These are phyloP conservation scores for Rhimphoctona megacephalus DNA, from an alignment of 2,888 invertebrate genomes.

Conservation along the genomic window DNA sequence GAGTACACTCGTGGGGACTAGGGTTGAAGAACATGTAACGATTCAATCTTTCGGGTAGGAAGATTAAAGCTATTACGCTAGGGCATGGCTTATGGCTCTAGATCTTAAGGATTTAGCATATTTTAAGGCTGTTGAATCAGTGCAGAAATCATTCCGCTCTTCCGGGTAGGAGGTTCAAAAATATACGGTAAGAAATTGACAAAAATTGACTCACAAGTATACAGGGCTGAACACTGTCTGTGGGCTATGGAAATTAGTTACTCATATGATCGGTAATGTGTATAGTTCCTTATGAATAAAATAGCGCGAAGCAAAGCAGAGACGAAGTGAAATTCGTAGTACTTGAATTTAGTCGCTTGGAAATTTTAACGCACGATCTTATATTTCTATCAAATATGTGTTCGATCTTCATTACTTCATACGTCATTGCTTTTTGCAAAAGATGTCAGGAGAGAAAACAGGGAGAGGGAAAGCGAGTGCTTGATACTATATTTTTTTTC, in stretches of 20 bases:
- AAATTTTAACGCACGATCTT: too few relatives aligned
- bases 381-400: not conserved
- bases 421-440: not conserved
- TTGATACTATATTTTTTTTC: not conserved
- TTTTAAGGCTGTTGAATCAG: not conserved
- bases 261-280: not conserved
- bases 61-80: not conserved
- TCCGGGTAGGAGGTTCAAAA: not conserved
- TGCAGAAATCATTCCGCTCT: not conserved
- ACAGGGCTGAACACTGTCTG: not conserved
- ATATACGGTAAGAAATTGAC: not conserved
- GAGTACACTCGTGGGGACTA: conserved; percentile 29
- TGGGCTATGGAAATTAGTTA: not conserved
- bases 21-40: not conserved
- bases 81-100: not conserved
- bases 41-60: conserved; percentile 8
- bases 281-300: too few relatives aligned
- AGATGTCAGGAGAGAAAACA: not conserved
- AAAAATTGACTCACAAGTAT: not conserved
- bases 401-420: not conserved
- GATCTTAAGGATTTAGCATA: not conserved
- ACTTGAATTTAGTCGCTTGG: too few relatives aligned
- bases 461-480: not conserved
- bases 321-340: too few relatives aligned
- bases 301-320: too few relatives aligned